Evolutionary conservation across 2,113 vertebrate species (phyloP), one percentile per base, ranked within the genome.

Genomic region (Paradoxurus hermaphroditus): DNA sequence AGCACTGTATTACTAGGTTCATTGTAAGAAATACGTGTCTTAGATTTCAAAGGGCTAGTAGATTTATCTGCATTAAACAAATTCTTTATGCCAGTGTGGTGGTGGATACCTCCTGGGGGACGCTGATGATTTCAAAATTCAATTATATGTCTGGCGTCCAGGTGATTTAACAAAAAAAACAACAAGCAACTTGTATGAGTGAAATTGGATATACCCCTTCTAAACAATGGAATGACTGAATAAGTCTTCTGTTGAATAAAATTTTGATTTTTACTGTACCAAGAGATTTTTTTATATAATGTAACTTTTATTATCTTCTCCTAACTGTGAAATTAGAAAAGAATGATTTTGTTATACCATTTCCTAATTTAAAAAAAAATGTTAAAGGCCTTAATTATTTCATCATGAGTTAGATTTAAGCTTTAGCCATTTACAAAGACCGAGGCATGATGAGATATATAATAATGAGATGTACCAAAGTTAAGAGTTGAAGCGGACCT

Each of bases 81-180:
- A 92, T 87, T 93, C 14, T 88, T 70, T 90, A 49, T 94, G 46
- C 18, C 29, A 56, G 2, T 67, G 36, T 41, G 29, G 84, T 84
- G 53, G 86, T 92, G n/a, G n/a, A 10, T 86, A 56, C 90, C 51
- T 90, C 16, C 19, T 95, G 27, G 7, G 75, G 25, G 16, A 97
- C 41, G 90, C 0, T 46, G 56, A 94, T 68, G 36, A 78, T 88
- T 95, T 68, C 65, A 88, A 78, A 95, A 90, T 95, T 95, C 92
- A 98, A 65, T 93, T 81, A 81, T 72, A 51, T 90, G 5, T 19
- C 31, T 46, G 51, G n/a, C 65, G 92, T 94, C 90, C 59, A 63
- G 78, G 46, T 91, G 95, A 53, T 29, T 72, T 96, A 59, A 82
- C 51, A 90, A 85, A 51, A 97, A 96, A 96, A 83, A 81, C 4